Conservation (phyloP, 2,113 vertebrate species). For the Marcusenius ussheri region DNA sequence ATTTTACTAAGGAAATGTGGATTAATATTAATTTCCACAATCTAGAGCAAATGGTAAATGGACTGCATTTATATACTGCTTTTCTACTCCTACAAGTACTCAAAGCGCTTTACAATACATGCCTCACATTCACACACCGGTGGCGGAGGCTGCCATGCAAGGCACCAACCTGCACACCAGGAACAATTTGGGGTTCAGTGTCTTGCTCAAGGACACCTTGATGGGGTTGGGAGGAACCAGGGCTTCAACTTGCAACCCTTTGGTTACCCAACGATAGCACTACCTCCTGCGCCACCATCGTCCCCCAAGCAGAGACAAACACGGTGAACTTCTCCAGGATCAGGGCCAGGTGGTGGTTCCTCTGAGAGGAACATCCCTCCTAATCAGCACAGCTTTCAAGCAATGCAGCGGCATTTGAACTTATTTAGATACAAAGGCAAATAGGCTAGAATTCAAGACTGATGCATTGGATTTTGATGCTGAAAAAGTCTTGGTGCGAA, state of each 20-base stretch:
- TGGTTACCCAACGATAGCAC: rapidly evolving
- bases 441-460: not conserved
- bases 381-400: not conserved
- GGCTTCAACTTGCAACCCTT: rapidly evolving
- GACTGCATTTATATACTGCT: too few relatives aligned
- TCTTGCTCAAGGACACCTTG: too few relatives aligned
- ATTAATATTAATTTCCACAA: not conserved
- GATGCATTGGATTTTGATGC: not conserved
- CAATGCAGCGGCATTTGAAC: not conserved
- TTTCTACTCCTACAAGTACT: not conserved
- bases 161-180: too few relatives aligned
- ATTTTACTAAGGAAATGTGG: not conserved
- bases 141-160: too few relatives aligned
- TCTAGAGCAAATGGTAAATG: not conserved
- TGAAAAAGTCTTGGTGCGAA: not conserved
- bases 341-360: not conserved
- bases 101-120: too few relatives aligned
- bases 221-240: too few relatives aligned
- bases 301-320: too few relatives aligned
- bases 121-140: too few relatives aligned
- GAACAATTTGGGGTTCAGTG: too few relatives aligned
- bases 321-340: not conserved
- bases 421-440: not conserved
- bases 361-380: not conserved
- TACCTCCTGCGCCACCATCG: too few relatives aligned